Evolutionary conservation across 2,888 invertebrate species (phyloP), one percentile per base, ranked within the genome.

Genomic region (Acronicta aceris): DNA sequence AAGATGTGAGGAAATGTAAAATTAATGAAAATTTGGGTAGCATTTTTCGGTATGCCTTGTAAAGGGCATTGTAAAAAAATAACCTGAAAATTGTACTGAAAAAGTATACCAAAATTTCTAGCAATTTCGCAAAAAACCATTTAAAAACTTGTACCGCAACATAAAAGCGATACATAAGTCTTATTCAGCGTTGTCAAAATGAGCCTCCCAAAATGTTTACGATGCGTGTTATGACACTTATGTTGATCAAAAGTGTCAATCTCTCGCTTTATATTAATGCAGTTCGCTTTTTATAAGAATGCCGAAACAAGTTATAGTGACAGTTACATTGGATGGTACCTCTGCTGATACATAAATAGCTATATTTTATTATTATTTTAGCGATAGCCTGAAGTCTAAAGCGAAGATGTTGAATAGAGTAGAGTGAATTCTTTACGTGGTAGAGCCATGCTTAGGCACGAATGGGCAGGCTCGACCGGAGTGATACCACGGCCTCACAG

Each of bases 181-280:
- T 69, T 61, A 42, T 59, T 64, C 62, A 71, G 48, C 38, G 53
- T 60, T 65, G 64, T 72, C 64, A 72, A 52, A 63, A 46, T 16
- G 25, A 27, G 46, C 48, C 27, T 74, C 41, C 61, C 12, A 42
- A 64, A 72, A 66, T 51, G 52, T 75, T 59, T 49, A 60, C 64
- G 47, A 38, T 21, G 33, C 64, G 38, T 73, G 58, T 75, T 75
- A 75, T 75, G 74, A 75, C 75, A 75, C 64, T 54, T 40, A 17
- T 15, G 36, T 41, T 60, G 75, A 75, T 75, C 75, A 75, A 62
- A 67, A 75, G 46, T 71, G 75, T 67, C 75, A 75, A 75, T 75
- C 75, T 75, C 7, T 54, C 27, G 21, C 43, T 16, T 36, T 60
- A 66, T 51, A 70, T 56, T 62, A 75, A 74, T 75, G 61, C 58